A percentile compares a stretch with the other conserved stretches of the same genome.
Conservation (phyloP, 1,140 invertebrate species). For the Drosophila melanogaster region DNA sequence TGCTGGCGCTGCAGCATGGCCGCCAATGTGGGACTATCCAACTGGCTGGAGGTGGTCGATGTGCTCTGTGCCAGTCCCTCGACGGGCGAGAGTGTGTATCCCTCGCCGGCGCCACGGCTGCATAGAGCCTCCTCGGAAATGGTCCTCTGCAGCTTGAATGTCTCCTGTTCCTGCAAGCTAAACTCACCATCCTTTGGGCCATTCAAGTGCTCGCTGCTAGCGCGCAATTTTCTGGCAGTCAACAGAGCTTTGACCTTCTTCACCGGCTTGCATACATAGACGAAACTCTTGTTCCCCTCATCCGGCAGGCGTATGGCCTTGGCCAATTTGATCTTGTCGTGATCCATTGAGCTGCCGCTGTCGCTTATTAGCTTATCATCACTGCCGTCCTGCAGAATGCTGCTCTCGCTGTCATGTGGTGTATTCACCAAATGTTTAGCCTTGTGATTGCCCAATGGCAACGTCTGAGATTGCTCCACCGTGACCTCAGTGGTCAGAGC, state of each 20-base stretch:
- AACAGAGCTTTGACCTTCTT: constrained; percentile 53
- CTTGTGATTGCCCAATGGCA: background rate
- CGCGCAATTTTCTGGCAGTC: constrained; percentile 31
- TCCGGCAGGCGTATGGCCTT: constrained; percentile 42
- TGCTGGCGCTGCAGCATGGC: constrained; percentile 12
- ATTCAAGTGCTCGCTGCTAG: constrained; percentile 24
- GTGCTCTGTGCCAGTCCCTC: background rate
- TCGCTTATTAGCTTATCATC: background rate
- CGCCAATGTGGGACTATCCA: constrained; percentile 18
- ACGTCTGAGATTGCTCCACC: background rate
- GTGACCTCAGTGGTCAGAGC: background rate
- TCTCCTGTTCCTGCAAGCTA: background rate
- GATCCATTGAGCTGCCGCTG: constrained; percentile 24
- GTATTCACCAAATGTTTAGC: background rate
- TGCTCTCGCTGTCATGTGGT: constrained; percentile 24
- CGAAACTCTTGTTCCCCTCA: constrained; percentile 59
- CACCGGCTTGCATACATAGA: constrained; percentile 67
- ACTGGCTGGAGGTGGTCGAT: constrained; percentile 6
- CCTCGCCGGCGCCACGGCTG: background rate
- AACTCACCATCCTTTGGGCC: background rate
- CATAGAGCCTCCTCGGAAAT: constrained; percentile 4
- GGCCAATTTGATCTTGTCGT: constrained; percentile 25
- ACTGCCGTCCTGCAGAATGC: background rate
- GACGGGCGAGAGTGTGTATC: background rate
- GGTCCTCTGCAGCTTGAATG: background rate